Evolutionary conservation across 2,113 vertebrate species (phyloP), one percentile per base, ranked within the genome.

Genomic region (Lipophrys pholis): DNA sequence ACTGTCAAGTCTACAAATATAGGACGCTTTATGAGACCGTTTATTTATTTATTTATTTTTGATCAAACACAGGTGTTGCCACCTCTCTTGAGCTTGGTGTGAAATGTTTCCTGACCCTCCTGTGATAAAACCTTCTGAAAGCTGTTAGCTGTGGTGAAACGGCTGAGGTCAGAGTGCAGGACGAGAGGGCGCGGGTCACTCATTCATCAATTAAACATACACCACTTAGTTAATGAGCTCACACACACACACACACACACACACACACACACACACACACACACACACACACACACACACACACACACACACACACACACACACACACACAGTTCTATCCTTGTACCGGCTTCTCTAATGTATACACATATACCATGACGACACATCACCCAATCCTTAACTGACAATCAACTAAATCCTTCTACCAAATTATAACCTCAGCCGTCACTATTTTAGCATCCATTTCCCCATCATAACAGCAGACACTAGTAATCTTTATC

Each of bases 151-250:
- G 21, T 49, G 49, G 48, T 69, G 55, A 63, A 40, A 58, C 82
- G 65, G 69, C 53, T 51, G 35, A 70, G 79, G 81, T 84, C 82
- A 85, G 36, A 80, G 80, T 48, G 63, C 59, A 75, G 14, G 50
- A 60, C 38, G 10, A 76, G 73, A 79, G 83, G 82, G 14, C 9
- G 42, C 11, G 56, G 81, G 84, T 84, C 72, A 49, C 11, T 46
- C 41, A 49, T 54, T 53, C 60, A 85, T 88, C 75, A 77, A 82
- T 83, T 82, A 71, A 73, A 76, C 60, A 67, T 51, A 58, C 76
- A 76, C 80, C 82, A 85, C 78, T 84, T 72, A 77, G 60, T 73
- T 78, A 83, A 85, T 78, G 60, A 82, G 59, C 62, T 42, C 73
- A 38, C 41, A 36, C 48, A 30, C 8, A 1, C 15, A n/a, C 57